Evolutionary conservation across 1,140 invertebrate genomes (phyloP), one percentile per base, ranked within the genome.

Genomic region (Nomia melanderi): DNA sequence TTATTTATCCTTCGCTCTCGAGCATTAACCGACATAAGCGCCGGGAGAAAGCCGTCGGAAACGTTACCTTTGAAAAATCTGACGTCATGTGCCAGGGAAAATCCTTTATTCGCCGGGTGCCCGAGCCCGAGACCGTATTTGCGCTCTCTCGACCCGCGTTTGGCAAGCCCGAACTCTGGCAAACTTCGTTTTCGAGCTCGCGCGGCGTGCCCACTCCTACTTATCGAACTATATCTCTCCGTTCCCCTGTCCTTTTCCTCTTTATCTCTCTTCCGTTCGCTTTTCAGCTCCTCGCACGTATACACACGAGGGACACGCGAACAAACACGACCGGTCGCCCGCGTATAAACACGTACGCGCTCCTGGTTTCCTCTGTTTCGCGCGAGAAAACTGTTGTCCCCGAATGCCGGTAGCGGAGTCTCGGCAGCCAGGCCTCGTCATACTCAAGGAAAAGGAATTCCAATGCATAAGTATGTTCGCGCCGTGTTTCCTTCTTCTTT

Each of bases 201-300:
- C 59, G 50, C 67, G 47, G 53, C 54, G 54, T 64, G 72, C 74
- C 64, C 65, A 44, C 69, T 84, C 82, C 64, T 85, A 85, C 82
- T 78, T 84, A 84, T 81, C 71, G 71, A 83, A 78, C 83, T 81
- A 78, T 83, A 83, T 78, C 80, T 69, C 44, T 41, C 71, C 36
- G 53, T 29, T 39, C 27, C 59, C 29, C 20, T 54, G 27, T 54
- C 44, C 31, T 25, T 27, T 29, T 39, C 20, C 57, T 14, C 44
- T 56, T 69, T 44, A 69, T 67, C 53, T 60, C 17, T 44, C 62
- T 57, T 44, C 41, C 29, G 8, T 14, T 14, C 25, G 25, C 31
- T 25, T 41, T n/a, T 41, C 57, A 56, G 29, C 41, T 44, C n/a
- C 14, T 4, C 44, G 56, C 31, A 36, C 23, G 25, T 33, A 29